phyloP scores from a whole-genome alignment of 2,888 invertebrate species.

The Meteorus cinctellus region DNA sequence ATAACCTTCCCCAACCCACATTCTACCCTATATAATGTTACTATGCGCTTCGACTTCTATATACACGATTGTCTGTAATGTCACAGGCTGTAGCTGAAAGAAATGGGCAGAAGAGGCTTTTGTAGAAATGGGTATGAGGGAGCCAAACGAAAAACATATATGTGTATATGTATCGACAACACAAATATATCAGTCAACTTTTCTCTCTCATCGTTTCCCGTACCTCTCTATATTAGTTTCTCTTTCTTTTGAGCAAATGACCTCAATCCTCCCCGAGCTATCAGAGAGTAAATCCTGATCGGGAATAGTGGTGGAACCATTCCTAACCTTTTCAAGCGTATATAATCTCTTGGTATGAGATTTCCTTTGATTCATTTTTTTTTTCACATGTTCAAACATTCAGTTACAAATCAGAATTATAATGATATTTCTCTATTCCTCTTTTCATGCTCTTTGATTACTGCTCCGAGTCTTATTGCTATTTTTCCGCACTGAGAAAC shows the following conservation, averaged over 20 bases:
- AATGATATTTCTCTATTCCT: too few species aligned
- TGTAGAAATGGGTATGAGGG: neutral
- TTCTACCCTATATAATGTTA: neutral
- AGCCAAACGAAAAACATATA: neutral
- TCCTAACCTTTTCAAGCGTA: neutral
- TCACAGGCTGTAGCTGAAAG: neutral
- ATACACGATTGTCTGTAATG: neutral
- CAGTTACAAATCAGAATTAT: neutral
- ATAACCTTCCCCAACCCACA: neutral
- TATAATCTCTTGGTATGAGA: neutral
- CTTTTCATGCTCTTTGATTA: too few species aligned
- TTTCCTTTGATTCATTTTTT: neutral
- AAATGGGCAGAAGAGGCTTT: conserved; percentile 2
- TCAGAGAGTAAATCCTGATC: neutral
- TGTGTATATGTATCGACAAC: neutral
- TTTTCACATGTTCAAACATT: neutral
- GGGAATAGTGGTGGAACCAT: neutral
- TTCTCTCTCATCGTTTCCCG: neutral
- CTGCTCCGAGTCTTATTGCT: too few species aligned
- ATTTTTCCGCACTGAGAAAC: too few species aligned
- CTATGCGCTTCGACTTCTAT: conserved; percentile 1
- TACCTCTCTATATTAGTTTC: neutral
- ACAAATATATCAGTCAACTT: conserved; percentile 1
- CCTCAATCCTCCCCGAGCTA: neutral
- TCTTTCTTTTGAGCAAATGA: neutral